A percentile compares a stretch with the other conserved stretches of the same genome.
Conservation (phyloP, 2,797 vertebrate species). For the Etheostoma perlongum region DNA sequence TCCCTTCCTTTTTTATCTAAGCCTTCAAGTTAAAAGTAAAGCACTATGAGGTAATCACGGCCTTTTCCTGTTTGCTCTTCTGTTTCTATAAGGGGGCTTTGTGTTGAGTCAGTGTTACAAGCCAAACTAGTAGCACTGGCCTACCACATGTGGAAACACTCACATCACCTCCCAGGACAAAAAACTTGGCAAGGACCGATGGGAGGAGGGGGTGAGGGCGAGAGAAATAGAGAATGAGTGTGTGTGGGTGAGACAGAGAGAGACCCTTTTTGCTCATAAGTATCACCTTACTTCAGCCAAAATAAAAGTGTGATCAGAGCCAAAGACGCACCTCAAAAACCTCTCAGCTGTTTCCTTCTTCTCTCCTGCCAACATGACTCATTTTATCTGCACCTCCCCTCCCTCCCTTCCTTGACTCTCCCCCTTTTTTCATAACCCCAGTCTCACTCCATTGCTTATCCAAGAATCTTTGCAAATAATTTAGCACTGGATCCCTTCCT, state of each 20-base stretch:
- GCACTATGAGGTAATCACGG: slow-evolving; percentile 65
- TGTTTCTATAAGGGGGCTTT: slow-evolving; percentile 79
- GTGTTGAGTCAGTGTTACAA: slow-evolving; percentile 80
- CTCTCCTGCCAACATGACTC: slow-evolving; percentile 77
- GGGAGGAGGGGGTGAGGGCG: slow-evolving; percentile 50
- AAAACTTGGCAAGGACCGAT: slow-evolving; percentile 72
- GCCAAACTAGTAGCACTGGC: slow-evolving; percentile 83
- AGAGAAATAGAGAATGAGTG: slow-evolving; percentile 48
- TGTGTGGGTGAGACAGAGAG: slow-evolving; percentile 24
- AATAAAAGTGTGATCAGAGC: slow-evolving; percentile 79
- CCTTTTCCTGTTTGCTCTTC: slow-evolving; percentile 71
- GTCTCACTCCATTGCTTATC: slow-evolving; percentile 22
- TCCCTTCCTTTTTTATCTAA: slow-evolving; percentile 18
- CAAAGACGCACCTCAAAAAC: slow-evolving; percentile 78
- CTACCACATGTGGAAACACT: slow-evolving; percentile 84
- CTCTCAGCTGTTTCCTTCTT: slow-evolving; percentile 83
- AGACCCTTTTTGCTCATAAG: slow-evolving; percentile 58
- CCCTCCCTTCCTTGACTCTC: slow-evolving; percentile 21
- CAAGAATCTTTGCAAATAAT: slow-evolving; percentile 11
- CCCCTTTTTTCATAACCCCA: slow-evolving; percentile 33
- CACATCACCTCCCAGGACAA: slow-evolving; percentile 79
- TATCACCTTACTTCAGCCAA: slow-evolving; percentile 79
- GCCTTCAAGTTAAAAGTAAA: slow-evolving; percentile 57
- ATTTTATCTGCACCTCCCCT: slow-evolving; percentile 53
- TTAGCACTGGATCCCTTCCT: slow-evolving; percentile 4